Evolutionary conservation across 2,797 vertebrate genomes (phyloP).

Genomic region (Periparus ater): DNA sequence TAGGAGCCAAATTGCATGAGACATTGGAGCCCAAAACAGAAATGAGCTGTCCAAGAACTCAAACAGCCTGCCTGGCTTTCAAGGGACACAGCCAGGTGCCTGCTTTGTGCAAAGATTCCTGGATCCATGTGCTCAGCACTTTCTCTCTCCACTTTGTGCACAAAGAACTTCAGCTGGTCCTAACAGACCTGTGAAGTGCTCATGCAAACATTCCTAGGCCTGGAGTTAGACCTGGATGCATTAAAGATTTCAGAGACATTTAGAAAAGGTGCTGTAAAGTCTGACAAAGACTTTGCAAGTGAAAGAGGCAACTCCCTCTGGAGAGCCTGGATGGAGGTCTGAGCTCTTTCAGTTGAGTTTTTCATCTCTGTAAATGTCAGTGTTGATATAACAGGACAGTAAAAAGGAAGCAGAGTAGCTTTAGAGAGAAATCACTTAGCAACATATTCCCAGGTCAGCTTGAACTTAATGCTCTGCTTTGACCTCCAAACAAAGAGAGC

Average conservation of each 20-base stretch:
- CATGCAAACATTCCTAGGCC: neutral
- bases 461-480: slow-evolving; percentile 28
- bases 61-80: neutral
- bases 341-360: neutral
- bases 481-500: slow-evolving; percentile 13
- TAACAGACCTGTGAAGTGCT: neutral
- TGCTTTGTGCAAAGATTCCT: neutral
- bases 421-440: slow-evolving; percentile 4
- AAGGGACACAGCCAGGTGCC: neutral
- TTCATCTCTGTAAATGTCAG: neutral
- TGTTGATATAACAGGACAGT: neutral
- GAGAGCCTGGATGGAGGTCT: neutral
- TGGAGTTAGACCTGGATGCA: neutral
- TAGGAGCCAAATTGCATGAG: neutral
- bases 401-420: neutral
- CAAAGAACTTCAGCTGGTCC: neutral
- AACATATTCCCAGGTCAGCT: slow-evolving; percentile 8
- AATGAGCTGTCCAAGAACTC: neutral
- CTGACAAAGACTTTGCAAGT: neutral
- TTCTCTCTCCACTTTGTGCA: neutral
- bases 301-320: neutral
- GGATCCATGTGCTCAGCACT: neutral
- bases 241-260: neutral
- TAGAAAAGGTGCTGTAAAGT: neutral
- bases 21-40: neutral